Base-by-base conservation (phyloP, 2,113 vertebrate species). In the Proteles cristata region DNA sequence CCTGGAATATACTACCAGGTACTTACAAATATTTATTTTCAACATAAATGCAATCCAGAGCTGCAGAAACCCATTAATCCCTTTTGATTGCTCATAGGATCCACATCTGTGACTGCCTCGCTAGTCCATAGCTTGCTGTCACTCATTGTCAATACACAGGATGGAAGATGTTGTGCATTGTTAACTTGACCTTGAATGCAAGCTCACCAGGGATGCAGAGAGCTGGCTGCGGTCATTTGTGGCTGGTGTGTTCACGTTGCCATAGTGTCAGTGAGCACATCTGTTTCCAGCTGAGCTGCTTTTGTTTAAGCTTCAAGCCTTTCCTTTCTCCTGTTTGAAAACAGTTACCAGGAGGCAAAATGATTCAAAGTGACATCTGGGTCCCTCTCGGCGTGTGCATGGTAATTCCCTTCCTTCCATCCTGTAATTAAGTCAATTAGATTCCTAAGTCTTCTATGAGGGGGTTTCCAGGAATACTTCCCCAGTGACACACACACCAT, bases 381-480 rank as follows among this genome's bases (percentile, higher is more conserved):
- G 84, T 80, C 94, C 58, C 97, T 39, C 89, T 55, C 7, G 88
- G 87, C 50, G 0, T 0, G 50, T 21, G 53, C 14, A 0, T 39
- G 23, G 82, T 50, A 39, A 94, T 94, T 83, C 94, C 81, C 66
- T 88, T 68, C 26, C 12, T 92, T 65, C 94, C 11, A 16, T 55
- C 87, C 88, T 93, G 82, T 92, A 84, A 97, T 93, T 81, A 92
- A 93, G 96, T 50, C 97, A 85, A 71, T 96, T 92, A 90, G 93
- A 4, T 4, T 69, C 31, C 21, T 1, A 3, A 80, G 23, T 53
- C 97, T 86, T 83, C 84, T 4, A 0, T 12, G 71, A 87, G 39
- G 39, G 96, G 71, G 43, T 74, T 96, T 86, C 68, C 28, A 26
- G 87, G 80, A 95, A 89, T 39, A 71, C 9, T 3, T 17, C 2